Evolutionary conservation across 37 sponge, comb jelly and placozoan genomes (phyloP), one percentile per base, ranked within the genome.

Genomic region (Aphrocallistes beatrix): DNA sequence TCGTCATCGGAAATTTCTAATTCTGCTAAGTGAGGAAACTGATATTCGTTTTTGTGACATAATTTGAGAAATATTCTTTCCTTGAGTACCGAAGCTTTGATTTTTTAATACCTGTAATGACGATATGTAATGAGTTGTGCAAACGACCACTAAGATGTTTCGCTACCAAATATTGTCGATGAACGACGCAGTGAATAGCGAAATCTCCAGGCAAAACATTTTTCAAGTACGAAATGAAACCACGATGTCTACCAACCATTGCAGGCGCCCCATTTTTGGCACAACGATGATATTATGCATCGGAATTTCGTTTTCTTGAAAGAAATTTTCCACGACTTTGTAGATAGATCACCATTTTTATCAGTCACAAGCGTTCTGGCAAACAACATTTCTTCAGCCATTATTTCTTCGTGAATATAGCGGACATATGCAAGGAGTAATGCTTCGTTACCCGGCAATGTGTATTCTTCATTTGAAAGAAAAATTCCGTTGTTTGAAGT

Each of bases 391-490:
- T 60, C 75, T 60, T 60, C 75, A 60, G n/a, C 75, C 75, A 60
- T 60, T 60, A 60, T 60, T 60, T 28, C 8, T 32, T 60, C 21
- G 75, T 32, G 75, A 60, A 60, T 60, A 60, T 19, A 60, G 25
- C 75, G 75, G 75, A 60, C 75, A 60, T 60, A 60, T 13, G 75
- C 75, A 60, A 60, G 32, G 75, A 60, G 75, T 30, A 60, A 30
- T 60, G 75, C 75, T 60, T 60, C 75, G 75, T 60, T 47, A 60
- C 32, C 75, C n/a, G 75, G 75, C 75, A 60, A 60, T 60, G 75
- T 60, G 75, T 19, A 60, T 60, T 60, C 75, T 8, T 60, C 75
- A 60, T 25, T 60, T 60, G 25, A 28, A 60, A 60, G 75, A 60
- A 19, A 60, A 60, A 60, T 60, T 60, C 75, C 75, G 75, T 60